These are phyloP conservation scores for Odontophorus gujanensis DNA, from an alignment of 2,113 vertebrate species.

Conservation along the genomic window DNA sequence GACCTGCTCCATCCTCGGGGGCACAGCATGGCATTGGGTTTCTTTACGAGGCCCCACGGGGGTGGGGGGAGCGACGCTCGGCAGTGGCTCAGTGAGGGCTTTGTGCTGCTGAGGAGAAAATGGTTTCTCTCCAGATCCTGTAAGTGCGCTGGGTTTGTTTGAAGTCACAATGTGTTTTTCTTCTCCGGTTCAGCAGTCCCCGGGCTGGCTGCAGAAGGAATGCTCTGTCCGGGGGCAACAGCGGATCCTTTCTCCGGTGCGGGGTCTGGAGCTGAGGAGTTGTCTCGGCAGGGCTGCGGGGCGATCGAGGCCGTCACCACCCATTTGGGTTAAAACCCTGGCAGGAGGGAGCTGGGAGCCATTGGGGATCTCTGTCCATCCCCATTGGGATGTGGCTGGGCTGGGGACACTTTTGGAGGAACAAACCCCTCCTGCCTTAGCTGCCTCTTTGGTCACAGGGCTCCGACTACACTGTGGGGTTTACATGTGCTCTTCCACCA, in stretches of 20 bases:
- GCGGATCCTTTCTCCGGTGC: constrained; percentile 17
- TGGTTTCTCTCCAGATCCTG: constrained; percentile 71
- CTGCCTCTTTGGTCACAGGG: not conserved
- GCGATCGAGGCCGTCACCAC: not conserved
- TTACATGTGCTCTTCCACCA: accelerated
- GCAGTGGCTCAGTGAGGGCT: constrained; percentile 69
- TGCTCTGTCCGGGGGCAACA: constrained; percentile 51
- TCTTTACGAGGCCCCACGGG: constrained; percentile 47
- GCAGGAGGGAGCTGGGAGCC: not conserved
- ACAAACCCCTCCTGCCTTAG: not conserved
- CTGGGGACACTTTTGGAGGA: not conserved
- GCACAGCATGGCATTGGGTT: constrained; percentile 11
- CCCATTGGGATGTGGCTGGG: not conserved
- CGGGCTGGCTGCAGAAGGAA: constrained; percentile 47
- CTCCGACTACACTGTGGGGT: not conserved
- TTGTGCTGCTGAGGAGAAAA: constrained; percentile 73
- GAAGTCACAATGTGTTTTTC: constrained; percentile 77
- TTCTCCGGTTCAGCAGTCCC: constrained; percentile 67
- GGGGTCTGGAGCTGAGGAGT: not conserved
- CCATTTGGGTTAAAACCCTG: not conserved
- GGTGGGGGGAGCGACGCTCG: constrained; percentile 32
- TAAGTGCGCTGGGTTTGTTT: constrained; percentile 69
- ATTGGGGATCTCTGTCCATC: not conserved
- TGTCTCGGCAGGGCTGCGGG: not conserved
- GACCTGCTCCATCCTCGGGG: not conserved